Evolutionary conservation across 2,113 vertebrate genomes (phyloP), one percentile per base, ranked within the genome.

Genomic region (Narcine bancroftii): DNA sequence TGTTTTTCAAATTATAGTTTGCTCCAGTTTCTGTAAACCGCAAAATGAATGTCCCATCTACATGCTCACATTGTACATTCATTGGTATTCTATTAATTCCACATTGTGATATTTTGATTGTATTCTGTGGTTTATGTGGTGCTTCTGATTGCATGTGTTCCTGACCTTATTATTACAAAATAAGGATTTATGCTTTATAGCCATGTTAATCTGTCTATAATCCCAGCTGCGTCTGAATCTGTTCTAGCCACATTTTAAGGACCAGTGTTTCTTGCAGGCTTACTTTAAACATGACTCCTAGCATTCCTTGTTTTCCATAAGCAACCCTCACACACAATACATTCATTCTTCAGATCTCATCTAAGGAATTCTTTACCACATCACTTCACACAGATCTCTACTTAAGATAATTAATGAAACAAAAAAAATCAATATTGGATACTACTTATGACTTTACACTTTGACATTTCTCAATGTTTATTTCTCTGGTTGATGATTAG

Each of bases 201-300:
- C 95, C 93, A 95, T 95, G 96, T 95, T 97, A 97, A 97, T 96
- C 96, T 95, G 93, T 92, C 92, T 93, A 95, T 95, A 96, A 96
- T 95, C 93, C 60, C 92, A 93, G 93, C 92, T 94, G 95, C 95
- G 93, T 94, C 94, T 2, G 47, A 87, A 63, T 26, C 33, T 2
- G 53, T 89, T 89, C 66, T 42, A 60, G 36, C 60, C 56, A 39
- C 21, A 29, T 39, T 3, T 63, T 42, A 42, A 66, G 60, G 85
- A 42, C 45, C 3, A 26, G 2, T 10, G 19, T 89, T 10, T 60
- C 7, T 53, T 26, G 56, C 85, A 24, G 3, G 6, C 26, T 33
- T n/a, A 85, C 29, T 85, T 26, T 85, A 85, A 19, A 13, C 15
- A 7, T 24, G 26, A 10, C 10, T 6, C 26, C 4, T 42, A 77